Evolutionary conservation across 2,113 vertebrate species (phyloP), one percentile per base, ranked within the genome.

Genomic region (Periophthalmodon schlosseri): DNA sequence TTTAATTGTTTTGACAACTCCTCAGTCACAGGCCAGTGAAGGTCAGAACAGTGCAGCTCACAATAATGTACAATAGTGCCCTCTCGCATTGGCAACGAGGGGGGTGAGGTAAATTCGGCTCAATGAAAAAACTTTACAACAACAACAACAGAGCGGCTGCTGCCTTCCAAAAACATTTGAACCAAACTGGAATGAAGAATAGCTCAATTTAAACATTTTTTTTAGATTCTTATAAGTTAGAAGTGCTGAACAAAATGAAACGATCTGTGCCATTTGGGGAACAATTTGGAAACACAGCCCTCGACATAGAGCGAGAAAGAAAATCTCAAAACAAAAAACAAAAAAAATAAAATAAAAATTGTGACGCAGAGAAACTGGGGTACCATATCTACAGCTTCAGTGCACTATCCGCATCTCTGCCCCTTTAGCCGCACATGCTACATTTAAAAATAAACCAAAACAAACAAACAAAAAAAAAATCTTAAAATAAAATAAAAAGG

Each of bases 1-100:
- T 60, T 88, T 92, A 91, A 92, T 92, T 82, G 88, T 91, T 91
- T 89, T 90, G 83, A 91, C 89, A 93, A 88, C 88, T 91, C 87
- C 86, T 89, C 88, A 85, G 77, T 89, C 88, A 85, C 78, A 86
- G 77, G 81, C 87, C 89, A 86, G 86, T 79, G 85, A 91, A 88
- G 91, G 86, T 88, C 84, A 80, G 82, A 86, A 87, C 87, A 90
- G 87, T 87, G 87, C 86, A 87, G 86, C 75, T 84, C 86, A 90
- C 91, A 82, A 80, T 81, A 83, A 88, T 76, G 84, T 90, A 92
- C 91, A 88, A 65, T 36, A 76, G 87, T 80, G 84, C 79, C 87
- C 88, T 87, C 86, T 82, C 70, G 76, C 75, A 81, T 84, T 86
- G 86, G 84, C 80, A 80, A 65, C 78, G 86, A 86, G 87, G 84